Percentiles rank a stretch among this genome's conserved stretches.
Conservation (phyloP, 2,888 invertebrate species). For the Yponomeuta plumbellus region DNA sequence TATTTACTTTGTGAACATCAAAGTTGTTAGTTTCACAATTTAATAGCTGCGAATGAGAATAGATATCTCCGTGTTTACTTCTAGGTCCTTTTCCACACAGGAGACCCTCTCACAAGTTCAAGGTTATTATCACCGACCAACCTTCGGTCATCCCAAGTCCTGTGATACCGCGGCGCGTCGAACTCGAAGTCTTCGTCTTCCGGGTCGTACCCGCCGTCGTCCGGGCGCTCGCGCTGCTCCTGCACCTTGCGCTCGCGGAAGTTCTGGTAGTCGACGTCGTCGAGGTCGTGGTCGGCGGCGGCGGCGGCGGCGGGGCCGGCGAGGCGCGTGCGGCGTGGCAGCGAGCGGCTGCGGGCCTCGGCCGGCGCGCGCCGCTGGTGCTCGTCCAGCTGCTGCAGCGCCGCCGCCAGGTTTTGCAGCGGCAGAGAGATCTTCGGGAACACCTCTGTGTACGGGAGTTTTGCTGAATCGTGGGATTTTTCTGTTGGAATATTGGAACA, state of each 20-base stretch:
- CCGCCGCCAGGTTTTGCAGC: slow-evolving; percentile 63
- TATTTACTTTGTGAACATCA: too few relatives aligned
- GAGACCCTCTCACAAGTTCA: too few relatives aligned
- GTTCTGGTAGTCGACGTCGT: slow-evolving; percentile 64
- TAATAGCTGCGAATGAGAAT: too few relatives aligned
- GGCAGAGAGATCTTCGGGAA: slow-evolving; percentile 68
- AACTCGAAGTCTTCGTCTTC: slow-evolving; percentile 65
- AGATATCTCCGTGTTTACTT: too few relatives aligned
- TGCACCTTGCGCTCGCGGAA: slow-evolving; percentile 65
- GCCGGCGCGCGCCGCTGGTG: slow-evolving; percentile 27
- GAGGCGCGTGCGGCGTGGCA: neutral
- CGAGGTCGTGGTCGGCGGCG: slow-evolving; percentile 45
- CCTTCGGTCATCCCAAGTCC: slow-evolving; percentile 40
- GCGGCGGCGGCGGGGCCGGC: neutral
- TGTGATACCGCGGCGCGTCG: slow-evolving; percentile 45
- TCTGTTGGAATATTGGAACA: neutral
- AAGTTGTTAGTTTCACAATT: too few relatives aligned
- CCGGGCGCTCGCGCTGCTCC: slow-evolving; percentile 28
- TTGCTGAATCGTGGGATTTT: neutral
- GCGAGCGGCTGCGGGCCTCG: neutral
- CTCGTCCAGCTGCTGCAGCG: slow-evolving; percentile 56
- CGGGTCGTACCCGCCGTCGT: slow-evolving; percentile 55
- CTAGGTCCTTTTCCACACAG: too few relatives aligned
- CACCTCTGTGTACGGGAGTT: slow-evolving; percentile 39
- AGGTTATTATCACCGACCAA: slow-evolving; percentile 21